Evolutionary conservation across 2,888 invertebrate genomes (phyloP).

Genomic region (Nemotelus nigrinus): DNA sequence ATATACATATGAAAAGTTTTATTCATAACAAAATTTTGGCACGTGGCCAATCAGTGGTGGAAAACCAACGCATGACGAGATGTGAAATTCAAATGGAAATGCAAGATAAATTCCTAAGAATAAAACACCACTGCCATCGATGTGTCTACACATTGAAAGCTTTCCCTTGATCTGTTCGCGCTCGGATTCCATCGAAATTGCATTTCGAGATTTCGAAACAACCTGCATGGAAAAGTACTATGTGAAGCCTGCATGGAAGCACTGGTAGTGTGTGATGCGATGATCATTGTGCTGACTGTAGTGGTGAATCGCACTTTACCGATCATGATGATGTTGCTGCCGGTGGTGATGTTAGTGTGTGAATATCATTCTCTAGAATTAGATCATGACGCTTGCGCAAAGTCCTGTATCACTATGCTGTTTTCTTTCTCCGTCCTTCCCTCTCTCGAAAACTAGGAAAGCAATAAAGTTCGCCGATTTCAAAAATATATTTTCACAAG

Average conservation of each 20-base stretch:
- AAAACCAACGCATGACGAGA: neutral
- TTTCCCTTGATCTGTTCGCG: too few relatives aligned
- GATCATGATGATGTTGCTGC: neutral
- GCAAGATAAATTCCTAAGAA: neutral
- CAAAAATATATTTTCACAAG: conserved; percentile 15
- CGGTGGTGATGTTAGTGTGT: neutral
- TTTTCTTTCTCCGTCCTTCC: neutral
- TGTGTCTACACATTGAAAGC: too few relatives aligned
- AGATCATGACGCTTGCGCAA: conserved; percentile 36
- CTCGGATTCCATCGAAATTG: neutral
- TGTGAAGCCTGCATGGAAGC: neutral
- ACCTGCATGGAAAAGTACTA: too few relatives aligned
- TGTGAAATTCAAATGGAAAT: conserved; percentile 11
- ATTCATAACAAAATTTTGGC: conserved; percentile 40
- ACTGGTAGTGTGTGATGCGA: neutral
- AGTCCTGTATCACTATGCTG: neutral
- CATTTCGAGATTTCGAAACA: neutral
- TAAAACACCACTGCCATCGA: neutral
- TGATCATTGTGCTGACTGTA: neutral
- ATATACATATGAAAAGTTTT: conserved; percentile 24
- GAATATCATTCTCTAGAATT: conserved; percentile 26
- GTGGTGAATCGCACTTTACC: neutral
- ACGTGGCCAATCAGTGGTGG: conserved; percentile 27
- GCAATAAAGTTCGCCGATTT: conserved; percentile 12
- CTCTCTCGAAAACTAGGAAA: conserved; percentile 3